phyloP scores from a whole-genome alignment of 2,888 invertebrate species.

The Listrodromus nycthemerus region DNA sequence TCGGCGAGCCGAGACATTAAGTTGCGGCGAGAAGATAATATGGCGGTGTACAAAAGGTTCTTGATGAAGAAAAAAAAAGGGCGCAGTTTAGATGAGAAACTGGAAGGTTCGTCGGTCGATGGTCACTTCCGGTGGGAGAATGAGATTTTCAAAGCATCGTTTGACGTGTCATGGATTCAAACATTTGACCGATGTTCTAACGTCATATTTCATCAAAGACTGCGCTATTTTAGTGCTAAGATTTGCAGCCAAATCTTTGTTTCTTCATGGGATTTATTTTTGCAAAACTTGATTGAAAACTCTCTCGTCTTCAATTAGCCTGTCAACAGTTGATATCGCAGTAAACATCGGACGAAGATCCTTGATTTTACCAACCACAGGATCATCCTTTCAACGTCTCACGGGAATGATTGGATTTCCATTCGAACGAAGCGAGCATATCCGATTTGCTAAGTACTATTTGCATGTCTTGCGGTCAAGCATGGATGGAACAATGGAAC shows the following conservation, averaged over 20 bases:
- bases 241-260: background rate
- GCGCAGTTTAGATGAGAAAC: background rate
- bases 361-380: background rate
- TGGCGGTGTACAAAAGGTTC: background rate
- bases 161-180: background rate
- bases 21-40: background rate
- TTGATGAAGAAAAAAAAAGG: background rate
- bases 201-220: background rate
- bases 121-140: too few relatives aligned
- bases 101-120: background rate
- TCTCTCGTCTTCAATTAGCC: background rate
- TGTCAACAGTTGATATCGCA: background rate
- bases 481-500: conserved; percentile 8
- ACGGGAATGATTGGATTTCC: background rate
- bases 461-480: background rate
- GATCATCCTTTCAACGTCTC: background rate
- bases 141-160: too few relatives aligned
- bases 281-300: too few relatives aligned
- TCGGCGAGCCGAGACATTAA: background rate
- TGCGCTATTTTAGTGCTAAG: background rate
- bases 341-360: background rate
- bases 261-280: too few relatives aligned
- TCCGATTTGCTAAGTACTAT: background rate
- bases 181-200: background rate
- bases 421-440: background rate